Evolutionary conservation across 2,797 vertebrate species (phyloP), one percentile per base, ranked within the genome.

Genomic region (Protonibea diacanthus): DNA sequence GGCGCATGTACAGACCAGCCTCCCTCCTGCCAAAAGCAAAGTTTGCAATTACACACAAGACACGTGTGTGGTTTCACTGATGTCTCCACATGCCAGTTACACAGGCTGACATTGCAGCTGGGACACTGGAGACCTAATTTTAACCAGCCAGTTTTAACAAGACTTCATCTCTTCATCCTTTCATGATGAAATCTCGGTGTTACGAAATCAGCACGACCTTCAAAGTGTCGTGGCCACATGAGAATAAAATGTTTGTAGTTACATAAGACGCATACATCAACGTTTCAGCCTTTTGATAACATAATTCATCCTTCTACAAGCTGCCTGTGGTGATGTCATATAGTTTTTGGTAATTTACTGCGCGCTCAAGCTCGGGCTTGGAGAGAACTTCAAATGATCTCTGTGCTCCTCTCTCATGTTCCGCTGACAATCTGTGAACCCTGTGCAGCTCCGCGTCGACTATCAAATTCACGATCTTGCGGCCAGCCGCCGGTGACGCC

Each of bases 401-500:
- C 3, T 27, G 14, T 52, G 45, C 56, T 40, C 59, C 59, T 27
- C 57, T 48, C 53, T 62, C 47, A 9, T 25, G 81, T 57, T 73
- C 71, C 65, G 66, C 56, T 1, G 71, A 23, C 69, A 17, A 72
- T 47, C 25, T 13, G 68, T 38, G 42, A 68, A 63, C 76, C 47
- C 60, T 21, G 69, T 23, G 66, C 75, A 58, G 83, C 87, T 78
- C 80, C 27, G 53, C 23, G 66, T 58, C 74, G 82, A 77, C 86
- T 91, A 92, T 94, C 93, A 90, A 84, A 80, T 81, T 82, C 80
- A 65, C 64, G 72, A 92, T 94, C 92, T 90, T 86, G 86, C 86
- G 91, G 91, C 84, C 83, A 85, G 90, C 91, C 89, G 93, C 88
- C 74, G 89, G 93, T 87, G 89, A 91, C 91, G 90, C 93, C 93